These are phyloP conservation scores for Enteromius anoplus DNA, from an alignment of 2,797 vertebrate genomes.

Conservation along the genomic window DNA sequence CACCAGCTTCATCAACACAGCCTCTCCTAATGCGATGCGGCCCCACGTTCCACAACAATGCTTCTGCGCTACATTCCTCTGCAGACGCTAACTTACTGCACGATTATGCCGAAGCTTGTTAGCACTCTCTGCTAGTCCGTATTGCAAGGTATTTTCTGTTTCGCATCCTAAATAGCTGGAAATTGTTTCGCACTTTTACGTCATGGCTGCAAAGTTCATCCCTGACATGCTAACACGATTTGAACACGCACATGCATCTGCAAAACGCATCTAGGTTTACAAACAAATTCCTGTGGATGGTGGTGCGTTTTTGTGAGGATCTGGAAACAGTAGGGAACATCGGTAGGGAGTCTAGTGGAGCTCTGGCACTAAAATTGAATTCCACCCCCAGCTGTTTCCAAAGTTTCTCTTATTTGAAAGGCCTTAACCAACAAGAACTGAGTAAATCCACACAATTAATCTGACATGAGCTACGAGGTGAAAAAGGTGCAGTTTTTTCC, in stretches of 20 bases:
- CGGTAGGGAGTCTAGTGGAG: constrained; percentile 30
- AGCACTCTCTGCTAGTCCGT: not conserved
- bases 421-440: constrained; percentile 40
- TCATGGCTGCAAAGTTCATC: constrained; percentile 5
- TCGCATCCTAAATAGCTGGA: not conserved
- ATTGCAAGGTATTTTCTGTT: constrained; percentile 16
- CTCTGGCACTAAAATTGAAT: constrained; percentile 42
- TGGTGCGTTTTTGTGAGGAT: constrained; percentile 21
- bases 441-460: constrained; percentile 46
- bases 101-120: not conserved
- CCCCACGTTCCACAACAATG: constrained; percentile 33
- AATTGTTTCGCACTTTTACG: not conserved
- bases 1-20: constrained; percentile 32
- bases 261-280: constrained; percentile 21
- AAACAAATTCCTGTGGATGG: not conserved
- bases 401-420: constrained; percentile 35
- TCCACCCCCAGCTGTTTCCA: constrained; percentile 41
- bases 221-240: not conserved
- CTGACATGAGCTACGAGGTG: constrained; percentile 26
- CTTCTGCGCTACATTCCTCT: constrained; percentile 4
- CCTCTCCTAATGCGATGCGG: constrained; percentile 25
- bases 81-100: not conserved
- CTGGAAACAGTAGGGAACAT: constrained; percentile 39
- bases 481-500: constrained; percentile 11
- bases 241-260: not conserved